Evolutionary conservation across 2,888 invertebrate species (phyloP), one percentile per base, ranked within the genome.

Genomic region (Tiliacea aurago): DNA sequence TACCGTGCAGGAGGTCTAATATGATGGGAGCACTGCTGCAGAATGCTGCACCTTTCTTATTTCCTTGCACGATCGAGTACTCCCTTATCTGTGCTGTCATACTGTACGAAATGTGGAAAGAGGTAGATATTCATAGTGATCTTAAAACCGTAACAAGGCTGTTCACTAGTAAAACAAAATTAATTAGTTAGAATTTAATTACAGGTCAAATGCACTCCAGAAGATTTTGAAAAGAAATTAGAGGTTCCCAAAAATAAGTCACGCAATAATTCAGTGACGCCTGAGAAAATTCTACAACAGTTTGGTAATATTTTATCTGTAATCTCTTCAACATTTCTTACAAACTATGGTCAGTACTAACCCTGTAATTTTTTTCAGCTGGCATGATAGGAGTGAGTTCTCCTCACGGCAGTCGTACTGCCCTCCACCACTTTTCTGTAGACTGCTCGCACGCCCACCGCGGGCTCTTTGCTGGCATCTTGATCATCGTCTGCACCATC

Each of bases 31-130:
- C 97, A n/a, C 90, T 98, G 67, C 96, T 98, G 6, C 97, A 97
- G 88, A 97, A 98, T 87, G 96, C 97, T 6, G 97, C 97, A 1
- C 98, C 98, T 0, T 99, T 99, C 91, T 97, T 99, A 73, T 99
- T 98, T 90, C 99, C 99, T 0, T 99, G 99, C 91, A 97, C 97
- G 64, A 98, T 99, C 87, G 99, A 99, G 94, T 99, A 99, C 95
- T 98, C 98, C 56, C 97, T 99, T 67, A 98, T 99, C 81, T 98
- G 98, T 89, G 98, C 99, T 41, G 99, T 98, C 47, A 98, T 99
- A 83, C 95, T 98, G 72, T 99, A 98, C 91, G 98, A 99, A 93
- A 98, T 99, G 97, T 99, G 99, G 98, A 98, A 98, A 94, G 98
- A 98, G 92, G 97, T 98, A 90, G 63, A 10, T 64, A 56, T 15